Percentiles rank a stretch among this genome's conserved stretches.
Evolutionary conservation across 2,113 vertebrate species (phyloP).

Genomic region (Ptychochromis oligacanthus): DNA sequence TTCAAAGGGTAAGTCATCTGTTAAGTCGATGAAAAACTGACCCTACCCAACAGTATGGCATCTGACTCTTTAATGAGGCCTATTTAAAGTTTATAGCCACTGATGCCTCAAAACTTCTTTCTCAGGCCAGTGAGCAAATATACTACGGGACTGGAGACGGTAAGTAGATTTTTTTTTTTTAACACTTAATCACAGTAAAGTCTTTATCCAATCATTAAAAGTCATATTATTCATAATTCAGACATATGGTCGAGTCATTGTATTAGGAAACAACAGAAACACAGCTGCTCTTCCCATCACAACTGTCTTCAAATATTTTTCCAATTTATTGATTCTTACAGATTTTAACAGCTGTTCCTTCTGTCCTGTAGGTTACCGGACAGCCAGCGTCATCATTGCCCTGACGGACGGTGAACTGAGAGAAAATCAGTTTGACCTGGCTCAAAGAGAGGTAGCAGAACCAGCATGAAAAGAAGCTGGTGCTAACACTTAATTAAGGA

Average conservation of each 20-base stretch:
- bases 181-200: slow-evolving; percentile 23
- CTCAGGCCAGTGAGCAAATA: slow-evolving; percentile 97
- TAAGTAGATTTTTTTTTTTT: slow-evolving; percentile 76
- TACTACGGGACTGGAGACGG: slow-evolving; percentile 93
- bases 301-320: not conserved
- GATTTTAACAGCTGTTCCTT: not conserved
- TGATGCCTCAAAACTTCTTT: slow-evolving; percentile 59
- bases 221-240: not conserved
- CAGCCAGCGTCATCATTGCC: slow-evolving; percentile 96
- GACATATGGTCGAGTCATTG: slow-evolving; percentile 12
- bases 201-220: not conserved
- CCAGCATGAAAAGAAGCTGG: not conserved
- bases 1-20: slow-evolving; percentile 85
- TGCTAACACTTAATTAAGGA: not conserved
- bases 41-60: not conserved
- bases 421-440: slow-evolving; percentile 92
- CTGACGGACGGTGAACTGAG: slow-evolving; percentile 96
- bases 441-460: slow-evolving; percentile 88
- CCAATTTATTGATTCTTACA: not conserved
- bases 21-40: slow-evolving; percentile 16
- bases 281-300: not conserved
- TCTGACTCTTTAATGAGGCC: not conserved
- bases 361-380: slow-evolving; percentile 86
- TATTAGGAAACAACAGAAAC: not conserved
- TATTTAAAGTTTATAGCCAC: slow-evolving; percentile 37